Conservation (phyloP, 1,140 invertebrate species). For the Sycophaga agraensis region DNA sequence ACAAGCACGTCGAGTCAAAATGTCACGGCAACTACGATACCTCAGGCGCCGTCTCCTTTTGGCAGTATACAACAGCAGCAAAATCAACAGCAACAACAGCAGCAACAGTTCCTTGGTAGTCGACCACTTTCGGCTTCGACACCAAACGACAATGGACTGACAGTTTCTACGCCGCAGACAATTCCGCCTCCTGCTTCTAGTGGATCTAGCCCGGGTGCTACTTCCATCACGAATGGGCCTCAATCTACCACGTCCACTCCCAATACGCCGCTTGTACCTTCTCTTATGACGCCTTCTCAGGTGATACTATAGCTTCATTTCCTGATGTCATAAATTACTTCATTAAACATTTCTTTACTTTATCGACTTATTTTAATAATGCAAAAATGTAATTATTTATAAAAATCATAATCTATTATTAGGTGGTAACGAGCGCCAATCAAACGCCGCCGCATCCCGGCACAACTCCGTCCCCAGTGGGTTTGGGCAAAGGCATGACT, state of each 20-base stretch:
- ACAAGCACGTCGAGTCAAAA: conserved; percentile 42
- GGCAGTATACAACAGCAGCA: conserved; percentile 41
- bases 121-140: conserved; percentile 49
- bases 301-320: background rate
- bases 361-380: too few relatives aligned
- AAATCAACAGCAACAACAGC: conserved; percentile 41
- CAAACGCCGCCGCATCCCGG: conserved; percentile 55
- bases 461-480: conserved; percentile 52
- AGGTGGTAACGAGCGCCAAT: conserved; percentile 44
- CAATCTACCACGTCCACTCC: conserved; percentile 52
- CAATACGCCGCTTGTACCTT: conserved; percentile 51
- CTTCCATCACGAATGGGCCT: conserved; percentile 49
- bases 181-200: conserved; percentile 48
- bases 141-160: conserved; percentile 47
- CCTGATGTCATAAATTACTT: background rate
- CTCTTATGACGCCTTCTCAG: conserved; percentile 53
- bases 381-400: too few relatives aligned
- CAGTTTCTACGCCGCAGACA: conserved; percentile 45
- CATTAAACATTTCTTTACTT: background rate
- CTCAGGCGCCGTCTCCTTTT: conserved; percentile 59
- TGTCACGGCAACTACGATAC: conserved; percentile 43
- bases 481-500: conserved; percentile 57
- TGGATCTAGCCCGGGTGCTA: conserved; percentile 48
- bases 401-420: too few relatives aligned
- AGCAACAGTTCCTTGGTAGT: conserved; percentile 48